Percentiles rank a stretch among this genome's conserved stretches.
These are phyloP conservation scores for Brachypterus glaber DNA, from an alignment of 2,888 invertebrate genomes.

Conservation along the genomic window DNA sequence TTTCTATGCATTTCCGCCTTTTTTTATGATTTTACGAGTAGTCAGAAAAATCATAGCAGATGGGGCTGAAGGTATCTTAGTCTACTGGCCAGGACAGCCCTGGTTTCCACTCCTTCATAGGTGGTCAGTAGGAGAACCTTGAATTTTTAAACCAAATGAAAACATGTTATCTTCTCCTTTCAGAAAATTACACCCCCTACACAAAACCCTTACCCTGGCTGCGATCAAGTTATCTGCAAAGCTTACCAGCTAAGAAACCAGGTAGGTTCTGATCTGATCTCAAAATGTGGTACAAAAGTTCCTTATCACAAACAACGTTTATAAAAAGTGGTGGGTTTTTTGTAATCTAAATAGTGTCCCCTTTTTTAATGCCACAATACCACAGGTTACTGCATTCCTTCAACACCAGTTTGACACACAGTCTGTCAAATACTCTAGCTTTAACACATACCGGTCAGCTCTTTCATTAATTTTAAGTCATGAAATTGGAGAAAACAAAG, in stretches of 20 bases:
- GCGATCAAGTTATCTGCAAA: too few relatives aligned
- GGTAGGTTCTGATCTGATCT: too few relatives aligned
- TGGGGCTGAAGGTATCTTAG: neutral
- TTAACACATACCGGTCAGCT: neutral
- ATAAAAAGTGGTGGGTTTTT: neutral
- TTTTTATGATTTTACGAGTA: neutral
- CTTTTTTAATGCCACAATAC: neutral
- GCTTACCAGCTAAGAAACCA: too few relatives aligned
- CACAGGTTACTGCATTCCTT: neutral
- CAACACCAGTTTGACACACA: neutral
- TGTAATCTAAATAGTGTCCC: neutral
- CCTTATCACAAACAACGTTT: too few relatives aligned
- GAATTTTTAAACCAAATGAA: too few relatives aligned
- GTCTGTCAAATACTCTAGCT: neutral
- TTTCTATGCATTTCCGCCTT: constrained; percentile 1
- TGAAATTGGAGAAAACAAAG: neutral
- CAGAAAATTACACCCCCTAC: too few relatives aligned
- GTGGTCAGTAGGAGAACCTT: too few relatives aligned
- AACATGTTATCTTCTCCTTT: too few relatives aligned
- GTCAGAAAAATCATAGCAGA: neutral
- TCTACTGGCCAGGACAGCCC: neutral
- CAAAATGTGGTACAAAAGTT: too few relatives aligned
- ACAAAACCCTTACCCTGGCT: too few relatives aligned
- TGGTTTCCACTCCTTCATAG: neutral
- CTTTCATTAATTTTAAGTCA: neutral